Base-by-base conservation (phyloP, 1,140 invertebrate genomes). In the Centruroides vittatus region DNA sequence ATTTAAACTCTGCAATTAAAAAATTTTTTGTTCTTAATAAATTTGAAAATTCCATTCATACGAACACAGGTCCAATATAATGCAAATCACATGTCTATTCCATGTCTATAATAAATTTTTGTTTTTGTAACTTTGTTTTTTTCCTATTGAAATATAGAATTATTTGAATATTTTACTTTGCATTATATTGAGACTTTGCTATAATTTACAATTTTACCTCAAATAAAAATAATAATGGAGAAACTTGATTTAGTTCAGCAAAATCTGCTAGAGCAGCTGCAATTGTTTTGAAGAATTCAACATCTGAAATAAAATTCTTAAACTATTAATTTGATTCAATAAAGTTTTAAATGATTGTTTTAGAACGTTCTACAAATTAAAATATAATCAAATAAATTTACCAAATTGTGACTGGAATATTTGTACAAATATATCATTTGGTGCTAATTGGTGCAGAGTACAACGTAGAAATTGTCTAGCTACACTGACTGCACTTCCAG, bases 401-500 rank as follows among this genome's bases (percentile, higher is more conserved):
- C 41, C 41, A 64, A 88, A 82, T 70, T 88, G 82, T 13, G 89
- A 89, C 76, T 94, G 84, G 73, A 98, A 98, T 67, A 99, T 85
- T 78, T 98, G 94, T 58, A 91, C 78, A 73, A 98, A 98, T 58
- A 99, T 86, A 61, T 93, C 93, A 75, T 97, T 94, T 0, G 92
- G 91, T 10, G 92, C 89, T 36, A 99, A 75, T 74, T 98, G 94
- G 75, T 99, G 94, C 47, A 99, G 79, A 58, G 94, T 86, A 73
- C 95, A 98, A 66, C 96, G 82, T 51, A 99, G 77, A 76, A 99
- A 97, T 75, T 99, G 96, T 73, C 94, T 85, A 2, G 94, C 93
- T 50, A 97, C 91, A 73, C 91, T 95, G 56, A 88, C 83, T 4
- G 88, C 86, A 62, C 88, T 86, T 62, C 90, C 89, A 8, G 91